These are phyloP conservation scores for Actinia tenebrosa DNA, from an alignment of 64 coral and sea anemone species.

Conservation along the genomic window DNA sequence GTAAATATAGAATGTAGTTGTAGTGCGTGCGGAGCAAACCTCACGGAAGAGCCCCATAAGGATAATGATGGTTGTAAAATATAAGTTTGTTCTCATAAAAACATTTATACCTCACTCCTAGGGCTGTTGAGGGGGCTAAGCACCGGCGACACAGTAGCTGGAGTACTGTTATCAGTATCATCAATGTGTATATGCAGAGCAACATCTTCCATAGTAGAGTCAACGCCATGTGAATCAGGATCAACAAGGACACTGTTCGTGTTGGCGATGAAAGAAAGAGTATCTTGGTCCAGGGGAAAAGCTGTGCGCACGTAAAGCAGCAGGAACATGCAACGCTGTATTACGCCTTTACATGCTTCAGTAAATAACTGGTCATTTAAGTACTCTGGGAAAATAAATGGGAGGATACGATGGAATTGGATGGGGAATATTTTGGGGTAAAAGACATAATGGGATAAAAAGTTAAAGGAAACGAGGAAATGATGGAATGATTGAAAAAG, in stretches of 20 bases:
- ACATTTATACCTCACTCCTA: conserved; percentile 31
- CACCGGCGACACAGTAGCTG: conserved; percentile 2
- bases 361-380: conserved; percentile 50
- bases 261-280: conserved; percentile 54
- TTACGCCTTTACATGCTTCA: conserved; percentile 75
- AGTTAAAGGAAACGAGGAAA: neutral
- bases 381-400: conserved; percentile 10
- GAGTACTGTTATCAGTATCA: conserved; percentile 15
- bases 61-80: neutral
- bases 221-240: neutral
- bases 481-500: neutral
- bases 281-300: conserved; percentile 75
- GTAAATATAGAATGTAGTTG: neutral
- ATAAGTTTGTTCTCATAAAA: neutral
- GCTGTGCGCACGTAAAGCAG: conserved; percentile 77
- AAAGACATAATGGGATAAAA: neutral
- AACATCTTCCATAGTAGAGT: neutral
- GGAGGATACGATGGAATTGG: neutral
- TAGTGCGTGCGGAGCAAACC: neutral
- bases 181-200: conserved; percentile 1
- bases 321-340: conserved; percentile 87
- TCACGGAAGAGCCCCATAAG: neutral
- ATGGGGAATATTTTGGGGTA: neutral
- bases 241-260: conserved; percentile 25
- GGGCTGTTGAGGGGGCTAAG: conserved; percentile 23